Evolutionary conservation across 2,888 invertebrate genomes (phyloP).

Genomic region (Drosophila fungiperda): DNA sequence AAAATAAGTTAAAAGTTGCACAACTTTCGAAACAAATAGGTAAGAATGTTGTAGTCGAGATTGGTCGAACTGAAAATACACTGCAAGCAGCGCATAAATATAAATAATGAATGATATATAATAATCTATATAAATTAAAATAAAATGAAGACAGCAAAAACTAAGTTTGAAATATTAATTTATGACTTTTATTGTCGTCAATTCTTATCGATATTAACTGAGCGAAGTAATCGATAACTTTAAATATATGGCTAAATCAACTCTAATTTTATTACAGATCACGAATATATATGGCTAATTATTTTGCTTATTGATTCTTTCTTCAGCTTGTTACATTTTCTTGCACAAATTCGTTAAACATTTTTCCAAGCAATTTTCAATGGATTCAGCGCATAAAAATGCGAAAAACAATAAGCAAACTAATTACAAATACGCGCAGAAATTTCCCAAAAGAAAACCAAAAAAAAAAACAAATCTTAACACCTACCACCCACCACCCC

Average conservation of each 20-base stretch:
- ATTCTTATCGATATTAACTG: not conserved
- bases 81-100: too few relatives aligned
- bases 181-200: not conserved
- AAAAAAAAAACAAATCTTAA: not conserved
- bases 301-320: rapidly evolving
- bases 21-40: constrained; percentile 5
- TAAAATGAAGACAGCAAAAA: not conserved
- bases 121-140: too few relatives aligned
- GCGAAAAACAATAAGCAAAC: constrained; percentile 70
- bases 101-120: too few relatives aligned
- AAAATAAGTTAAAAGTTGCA: constrained; percentile 6
- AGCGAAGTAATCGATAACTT: not conserved
- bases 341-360: not conserved
- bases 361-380: not conserved
- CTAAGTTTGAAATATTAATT: not conserved
- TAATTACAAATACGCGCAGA: constrained; percentile 78
- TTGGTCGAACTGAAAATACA: not conserved
- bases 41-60: not conserved
- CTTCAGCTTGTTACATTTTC: not conserved
- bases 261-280: not conserved
- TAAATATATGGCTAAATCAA: not conserved
- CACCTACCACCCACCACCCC: constrained; percentile 10
- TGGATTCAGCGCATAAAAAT: not conserved
- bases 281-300: not conserved
- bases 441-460: constrained; percentile 56